Evolutionary conservation across 2,888 invertebrate species (phyloP).

Genomic region (Nomada lathburiana): DNA sequence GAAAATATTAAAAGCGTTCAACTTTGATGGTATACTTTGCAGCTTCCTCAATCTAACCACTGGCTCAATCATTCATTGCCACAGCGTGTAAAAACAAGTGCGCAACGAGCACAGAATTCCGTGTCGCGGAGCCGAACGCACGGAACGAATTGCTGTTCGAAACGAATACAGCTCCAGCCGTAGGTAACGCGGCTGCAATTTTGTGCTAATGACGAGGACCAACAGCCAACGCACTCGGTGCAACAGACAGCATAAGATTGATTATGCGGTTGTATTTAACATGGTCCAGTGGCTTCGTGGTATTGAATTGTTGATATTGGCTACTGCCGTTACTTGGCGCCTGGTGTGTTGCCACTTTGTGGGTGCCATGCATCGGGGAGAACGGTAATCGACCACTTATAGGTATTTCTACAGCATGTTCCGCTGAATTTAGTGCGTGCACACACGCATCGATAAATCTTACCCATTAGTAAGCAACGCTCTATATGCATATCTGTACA

Average conservation of each 20-base stretch:
- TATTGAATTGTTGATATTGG: slow-evolving; percentile 46
- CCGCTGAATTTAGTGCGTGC: slow-evolving; percentile 12
- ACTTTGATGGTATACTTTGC: neutral
- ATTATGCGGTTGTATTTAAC: slow-evolving; percentile 29
- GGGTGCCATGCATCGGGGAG: slow-evolving; percentile 22
- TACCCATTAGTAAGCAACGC: slow-evolving; percentile 33
- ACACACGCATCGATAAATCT: slow-evolving; percentile 40
- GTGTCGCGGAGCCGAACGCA: neutral
- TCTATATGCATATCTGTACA: neutral
- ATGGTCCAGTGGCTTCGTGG: slow-evolving; percentile 12
- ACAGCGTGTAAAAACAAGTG: neutral
- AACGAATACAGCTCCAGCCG: neutral
- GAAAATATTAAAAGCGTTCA: too few species aligned
- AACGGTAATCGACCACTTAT: slow-evolving; percentile 52
- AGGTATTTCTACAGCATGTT: slow-evolving; percentile 29
- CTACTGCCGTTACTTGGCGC: slow-evolving; percentile 51
- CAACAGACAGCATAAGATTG: slow-evolving; percentile 38
- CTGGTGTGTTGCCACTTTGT: slow-evolving; percentile 50
- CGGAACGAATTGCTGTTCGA: slow-evolving; percentile 7
- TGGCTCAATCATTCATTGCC: neutral
- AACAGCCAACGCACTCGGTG: neutral
- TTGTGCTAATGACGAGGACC: slow-evolving; percentile 5
- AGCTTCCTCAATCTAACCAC: slow-evolving; percentile 1
- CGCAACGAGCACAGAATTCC: neutral
- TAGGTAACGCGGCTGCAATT: neutral